Percentiles rank a stretch among this genome's conserved stretches.
phyloP scores from a whole-genome alignment of 2,888 invertebrate genomes.

The Elegia similella region DNA sequence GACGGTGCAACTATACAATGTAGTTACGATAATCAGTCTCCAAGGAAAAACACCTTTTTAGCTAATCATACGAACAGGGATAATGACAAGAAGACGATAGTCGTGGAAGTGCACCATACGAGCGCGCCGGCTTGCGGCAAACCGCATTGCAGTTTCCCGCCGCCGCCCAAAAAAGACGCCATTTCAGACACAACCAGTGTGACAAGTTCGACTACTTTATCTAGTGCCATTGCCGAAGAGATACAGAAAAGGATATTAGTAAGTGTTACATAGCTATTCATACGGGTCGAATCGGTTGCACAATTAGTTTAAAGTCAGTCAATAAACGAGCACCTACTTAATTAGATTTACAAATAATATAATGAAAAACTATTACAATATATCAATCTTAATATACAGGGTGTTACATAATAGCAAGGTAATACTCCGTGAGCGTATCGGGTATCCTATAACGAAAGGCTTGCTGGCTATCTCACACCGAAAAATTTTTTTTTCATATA shows the following conservation, averaged over 20 bases:
- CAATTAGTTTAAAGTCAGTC: not conserved
- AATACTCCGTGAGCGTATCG: no score
- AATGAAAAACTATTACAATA: not conserved
- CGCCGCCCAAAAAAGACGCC: constrained; percentile 51
- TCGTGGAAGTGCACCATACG: constrained; percentile 87
- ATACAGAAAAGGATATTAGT: constrained; percentile 70
- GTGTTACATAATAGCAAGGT: no score
- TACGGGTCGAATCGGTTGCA: not conserved
- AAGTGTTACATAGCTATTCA: constrained; percentile 28
- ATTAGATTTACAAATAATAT: not conserved
- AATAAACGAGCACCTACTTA: not conserved
- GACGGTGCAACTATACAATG: constrained; percentile 87
- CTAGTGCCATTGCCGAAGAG: constrained; percentile 77
- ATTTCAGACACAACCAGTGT: constrained; percentile 58
- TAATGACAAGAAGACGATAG: constrained; percentile 83
- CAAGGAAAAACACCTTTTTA: constrained; percentile 61
- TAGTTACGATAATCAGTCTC: constrained; percentile 74
- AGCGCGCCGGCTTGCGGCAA: constrained; percentile 57
- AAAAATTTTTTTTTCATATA: no score
- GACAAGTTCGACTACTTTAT: constrained; percentile 65
- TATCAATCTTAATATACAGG: not conserved
- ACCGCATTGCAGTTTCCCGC: constrained; percentile 52
- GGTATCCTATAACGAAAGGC: no score
- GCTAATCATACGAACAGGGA: constrained; percentile 56
- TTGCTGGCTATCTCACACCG: no score